These are phyloP conservation scores for Sander lucioperca DNA, from an alignment of 2,113 vertebrate species.

Conservation along the genomic window DNA sequence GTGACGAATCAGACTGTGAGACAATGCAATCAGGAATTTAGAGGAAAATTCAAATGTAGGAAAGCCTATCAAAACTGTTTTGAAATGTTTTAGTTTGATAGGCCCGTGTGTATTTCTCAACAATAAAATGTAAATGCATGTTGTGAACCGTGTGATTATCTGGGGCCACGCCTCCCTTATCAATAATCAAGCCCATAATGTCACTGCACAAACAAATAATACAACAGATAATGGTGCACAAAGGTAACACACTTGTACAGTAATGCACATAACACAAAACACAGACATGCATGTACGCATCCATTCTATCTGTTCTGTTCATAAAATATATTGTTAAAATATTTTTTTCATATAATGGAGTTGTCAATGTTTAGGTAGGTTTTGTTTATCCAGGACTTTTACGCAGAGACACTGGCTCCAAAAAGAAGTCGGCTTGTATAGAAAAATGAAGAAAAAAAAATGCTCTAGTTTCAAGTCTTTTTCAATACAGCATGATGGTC, in stretches of 20 bases:
- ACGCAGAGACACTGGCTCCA: no score
- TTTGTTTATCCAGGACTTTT: no score
- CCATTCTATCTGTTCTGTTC: no score
- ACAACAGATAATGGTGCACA: background rate
- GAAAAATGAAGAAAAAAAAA: no score
- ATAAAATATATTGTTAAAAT: no score
- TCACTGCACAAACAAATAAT: background rate
- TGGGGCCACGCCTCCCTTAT: background rate
- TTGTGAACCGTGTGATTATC: background rate
- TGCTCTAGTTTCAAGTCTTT: no score
- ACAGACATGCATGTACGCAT: no score
- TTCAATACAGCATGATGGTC: no score
- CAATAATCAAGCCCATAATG: background rate
- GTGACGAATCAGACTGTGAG: constrained; percentile 27
- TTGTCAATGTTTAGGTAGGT: no score
- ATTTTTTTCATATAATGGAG: no score
- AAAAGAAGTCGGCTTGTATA: no score
- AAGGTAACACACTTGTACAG: background rate
- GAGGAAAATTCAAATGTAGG: background rate
- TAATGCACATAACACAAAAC: no score
- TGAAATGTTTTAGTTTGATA: background rate
- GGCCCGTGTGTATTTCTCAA: background rate
- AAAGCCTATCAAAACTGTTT: background rate
- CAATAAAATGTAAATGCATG: background rate
- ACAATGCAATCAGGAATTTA: background rate